Evolutionary conservation across 2,797 vertebrate genomes (phyloP), one percentile per base, ranked within the genome.

Genomic region (Pampus argenteus): DNA sequence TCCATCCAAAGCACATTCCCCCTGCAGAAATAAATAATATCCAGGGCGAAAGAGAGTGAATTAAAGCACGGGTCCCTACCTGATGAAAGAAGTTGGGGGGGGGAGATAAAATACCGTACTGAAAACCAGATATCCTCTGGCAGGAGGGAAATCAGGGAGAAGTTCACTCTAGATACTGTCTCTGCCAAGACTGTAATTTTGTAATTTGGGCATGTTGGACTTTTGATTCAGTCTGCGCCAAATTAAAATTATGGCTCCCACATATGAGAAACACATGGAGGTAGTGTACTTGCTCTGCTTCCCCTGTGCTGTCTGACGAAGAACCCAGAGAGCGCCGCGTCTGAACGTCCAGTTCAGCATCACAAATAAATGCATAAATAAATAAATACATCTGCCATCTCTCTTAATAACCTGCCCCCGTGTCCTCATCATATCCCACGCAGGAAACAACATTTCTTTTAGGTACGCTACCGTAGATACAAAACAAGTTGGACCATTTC

Each of bases 241-340:
- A 91, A 93, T 93, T 90, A 89, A 90, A 91, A 93, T 91, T 80
- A 91, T 61, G 84, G 86, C 86, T 90, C 83, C 81, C 58, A 77
- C 74, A 83, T 91, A 94, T 93, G 91, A 92, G 86, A 94, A 93
- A 87, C 91, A 93, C 91, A 92, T 93, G 92, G 83, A 82, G 63
- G 68, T 52, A 79, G 40, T 31, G 2, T 4, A 80, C 61, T 78
- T 49, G 28, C 66, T 74, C 76, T 66, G 26, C 66, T 67, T 74
- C 59, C 50, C 42, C 23, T 50, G 54, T 17, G 29, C 71, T 45
- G 69, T 81, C 79, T 74, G 75, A 80, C 76, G 75, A 8, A 40
- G 49, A 70, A 59, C 62, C 57, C 58, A 68, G 61, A 23, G 45
- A 77, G 54, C 1, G 17, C 69, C 29, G 14, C 15, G 26, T 52